Percentiles rank a stretch among this genome's conserved stretches.
These are phyloP conservation scores for Amphiprion ocellaris DNA, from an alignment of 2,113 vertebrate species.

Conservation along the genomic window DNA sequence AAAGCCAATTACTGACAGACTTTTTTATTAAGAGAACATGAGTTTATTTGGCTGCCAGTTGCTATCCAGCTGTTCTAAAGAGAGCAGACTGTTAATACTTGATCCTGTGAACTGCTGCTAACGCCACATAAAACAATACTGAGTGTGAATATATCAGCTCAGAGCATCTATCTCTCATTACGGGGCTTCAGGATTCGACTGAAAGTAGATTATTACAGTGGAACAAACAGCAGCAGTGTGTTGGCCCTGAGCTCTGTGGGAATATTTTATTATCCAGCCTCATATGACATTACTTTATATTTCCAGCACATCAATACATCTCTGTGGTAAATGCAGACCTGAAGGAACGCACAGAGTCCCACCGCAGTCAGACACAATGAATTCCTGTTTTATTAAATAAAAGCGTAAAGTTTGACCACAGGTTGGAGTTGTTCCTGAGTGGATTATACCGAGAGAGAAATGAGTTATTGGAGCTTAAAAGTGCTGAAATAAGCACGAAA, in stretches of 20 bases:
- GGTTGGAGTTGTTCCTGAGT: not conserved
- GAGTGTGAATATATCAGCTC: too few species aligned
- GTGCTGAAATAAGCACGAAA: conserved; percentile 22
- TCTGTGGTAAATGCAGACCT: conserved; percentile 8
- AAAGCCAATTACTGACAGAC: too few species aligned
- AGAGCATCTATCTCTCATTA: not conserved
- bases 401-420: conserved; percentile 18
- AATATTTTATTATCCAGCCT: conserved; percentile 24
- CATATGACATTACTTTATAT: conserved; percentile 21
- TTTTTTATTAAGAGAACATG: too few species aligned
- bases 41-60: not conserved
- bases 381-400: not conserved
- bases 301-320: conserved; percentile 43
- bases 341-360: conserved; percentile 20
- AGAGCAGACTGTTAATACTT: too few species aligned
- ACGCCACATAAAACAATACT: not conserved
- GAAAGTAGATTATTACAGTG: conserved; percentile 25
- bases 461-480: conserved; percentile 7
- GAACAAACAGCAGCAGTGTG: conserved; percentile 5
- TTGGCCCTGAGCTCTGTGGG: conserved; percentile 18
- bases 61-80: conserved; percentile 10
- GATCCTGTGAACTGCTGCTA: too few species aligned
- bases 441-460: conserved; percentile 34
- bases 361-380: not conserved
- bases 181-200: not conserved